phyloP scores from a whole-genome alignment of 1,140 invertebrate species.

The Apis mellifera region DNA sequence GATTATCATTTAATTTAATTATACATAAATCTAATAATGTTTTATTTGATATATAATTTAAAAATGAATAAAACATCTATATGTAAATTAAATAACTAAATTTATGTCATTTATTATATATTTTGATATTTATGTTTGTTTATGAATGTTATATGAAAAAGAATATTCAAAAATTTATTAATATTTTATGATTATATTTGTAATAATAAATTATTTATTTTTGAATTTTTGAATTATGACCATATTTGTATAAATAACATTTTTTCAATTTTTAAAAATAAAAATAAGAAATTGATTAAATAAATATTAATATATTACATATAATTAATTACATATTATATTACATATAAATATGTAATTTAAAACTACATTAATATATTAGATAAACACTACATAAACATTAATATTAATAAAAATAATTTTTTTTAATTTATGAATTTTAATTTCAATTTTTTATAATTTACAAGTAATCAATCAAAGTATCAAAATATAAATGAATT shows the following conservation, averaged over 20 bases:
- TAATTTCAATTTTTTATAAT: neutral
- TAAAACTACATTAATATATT: neutral
- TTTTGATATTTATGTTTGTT: neutral
- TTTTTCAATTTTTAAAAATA: neutral
- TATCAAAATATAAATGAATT: neutral
- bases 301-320: neutral
- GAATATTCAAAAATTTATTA: neutral
- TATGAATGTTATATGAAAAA: neutral
- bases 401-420: conserved; percentile 18
- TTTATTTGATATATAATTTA: neutral
- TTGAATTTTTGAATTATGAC: neutral
- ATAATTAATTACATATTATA: too few species aligned
- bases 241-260: neutral
- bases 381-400: neutral
- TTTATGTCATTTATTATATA: neutral
- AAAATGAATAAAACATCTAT: neutral
- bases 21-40: neutral
- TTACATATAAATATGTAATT: neutral
- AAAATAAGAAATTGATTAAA: neutral
- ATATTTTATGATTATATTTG: neutral
- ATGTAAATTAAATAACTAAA: neutral
- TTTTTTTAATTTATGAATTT: conserved; percentile 3
- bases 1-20: neutral
- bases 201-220: neutral
- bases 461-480: neutral